Conservation (phyloP, 2,113 vertebrate genomes). For the Corythoichthys haematopterus region DNA sequence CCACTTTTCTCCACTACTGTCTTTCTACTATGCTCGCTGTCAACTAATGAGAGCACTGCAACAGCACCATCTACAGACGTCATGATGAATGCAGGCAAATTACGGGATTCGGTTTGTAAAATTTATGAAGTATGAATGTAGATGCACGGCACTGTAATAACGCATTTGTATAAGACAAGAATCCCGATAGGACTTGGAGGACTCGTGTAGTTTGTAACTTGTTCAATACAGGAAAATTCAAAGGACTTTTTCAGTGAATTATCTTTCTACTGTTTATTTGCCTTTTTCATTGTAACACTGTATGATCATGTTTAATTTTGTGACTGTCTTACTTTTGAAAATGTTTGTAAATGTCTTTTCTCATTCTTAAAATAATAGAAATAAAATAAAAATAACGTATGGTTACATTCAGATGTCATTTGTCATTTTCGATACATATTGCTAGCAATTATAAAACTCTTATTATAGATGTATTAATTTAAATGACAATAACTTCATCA, state of each 20-base stretch:
- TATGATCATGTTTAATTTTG: no score
- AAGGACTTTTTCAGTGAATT: no score
- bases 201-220: not conserved
- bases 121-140: not conserved
- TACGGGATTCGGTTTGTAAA: not conserved
- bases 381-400: no score
- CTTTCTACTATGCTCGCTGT: slow-evolving; percentile 33
- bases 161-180: not conserved
- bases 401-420: not conserved
- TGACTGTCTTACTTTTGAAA: no score
- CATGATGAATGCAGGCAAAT: not conserved
- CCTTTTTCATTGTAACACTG: no score
- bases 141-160: not conserved
- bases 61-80: slow-evolving; percentile 30
- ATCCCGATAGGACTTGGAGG: not conserved
- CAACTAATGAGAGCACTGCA: slow-evolving; percentile 21
- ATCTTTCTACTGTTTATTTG: no score
- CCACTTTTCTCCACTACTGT: slow-evolving; percentile 25
- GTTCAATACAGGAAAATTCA: not conserved
- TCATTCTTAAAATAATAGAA: no score
- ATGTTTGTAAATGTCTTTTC: no score
- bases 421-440: not conserved
- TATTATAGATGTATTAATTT: not conserved
- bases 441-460: not conserved
- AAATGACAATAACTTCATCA: not conserved